Evolutionary conservation across 2,888 invertebrate species (phyloP).

Genomic region (Zele albiditarsus): DNA sequence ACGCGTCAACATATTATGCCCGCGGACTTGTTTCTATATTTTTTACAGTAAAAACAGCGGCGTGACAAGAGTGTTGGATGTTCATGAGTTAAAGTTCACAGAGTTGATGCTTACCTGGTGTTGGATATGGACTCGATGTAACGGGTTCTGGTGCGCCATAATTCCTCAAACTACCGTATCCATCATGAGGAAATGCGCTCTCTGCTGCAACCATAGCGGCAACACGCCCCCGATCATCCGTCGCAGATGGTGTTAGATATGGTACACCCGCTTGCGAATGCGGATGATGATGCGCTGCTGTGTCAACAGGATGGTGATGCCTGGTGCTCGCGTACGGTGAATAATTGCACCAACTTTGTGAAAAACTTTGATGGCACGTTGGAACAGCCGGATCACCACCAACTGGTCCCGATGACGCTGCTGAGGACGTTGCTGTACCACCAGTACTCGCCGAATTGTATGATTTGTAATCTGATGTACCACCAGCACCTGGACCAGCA

Average conservation of each 20-base stretch:
- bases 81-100: not conserved
- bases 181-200: constrained; percentile 82
- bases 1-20: constrained; percentile 31
- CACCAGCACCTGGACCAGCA: constrained; percentile 69
- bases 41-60: not conserved
- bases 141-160: constrained; percentile 83
- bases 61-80: not conserved
- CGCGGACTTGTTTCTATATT: not conserved
- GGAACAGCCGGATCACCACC: constrained; percentile 75
- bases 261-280: constrained; percentile 76
- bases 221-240: constrained; percentile 81
- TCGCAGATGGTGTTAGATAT: constrained; percentile 78
- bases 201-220: constrained; percentile 76
- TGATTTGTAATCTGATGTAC: constrained; percentile 76
- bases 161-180: constrained; percentile 82
- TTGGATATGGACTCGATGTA: constrained; percentile 84
- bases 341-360: constrained; percentile 85
- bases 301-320: constrained; percentile 75
- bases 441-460: constrained; percentile 75
- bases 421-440: constrained; percentile 74
- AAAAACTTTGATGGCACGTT: constrained; percentile 81
- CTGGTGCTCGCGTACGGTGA: constrained; percentile 77
- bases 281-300: constrained; percentile 76
- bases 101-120: constrained; percentile 80
- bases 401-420: constrained; percentile 72